These are phyloP conservation scores for Cercocebus atys DNA, from an alignment of 2,113 vertebrate genomes.

Conservation along the genomic window DNA sequence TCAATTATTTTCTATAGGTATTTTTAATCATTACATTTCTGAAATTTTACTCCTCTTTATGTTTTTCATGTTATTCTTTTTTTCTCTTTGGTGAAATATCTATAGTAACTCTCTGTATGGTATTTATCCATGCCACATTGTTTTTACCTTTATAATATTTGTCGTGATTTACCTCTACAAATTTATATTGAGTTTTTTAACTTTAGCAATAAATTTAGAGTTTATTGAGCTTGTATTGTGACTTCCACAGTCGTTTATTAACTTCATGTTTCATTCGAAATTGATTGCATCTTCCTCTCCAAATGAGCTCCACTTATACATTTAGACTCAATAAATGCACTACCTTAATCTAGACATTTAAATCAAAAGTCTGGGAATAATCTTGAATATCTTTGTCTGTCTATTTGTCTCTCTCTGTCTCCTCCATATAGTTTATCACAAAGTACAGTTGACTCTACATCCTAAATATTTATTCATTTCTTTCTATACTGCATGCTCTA, in stretches of 20 bases:
- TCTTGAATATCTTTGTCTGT: background rate
- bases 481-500: background rate
- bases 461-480: background rate
- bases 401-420: background rate
- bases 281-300: background rate
- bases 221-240: background rate
- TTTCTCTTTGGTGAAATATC: background rate
- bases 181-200: background rate
- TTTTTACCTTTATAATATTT: background rate
- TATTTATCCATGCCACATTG: background rate
- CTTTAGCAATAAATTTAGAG: background rate
- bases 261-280: background rate
- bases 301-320: background rate
- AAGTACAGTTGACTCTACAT: background rate
- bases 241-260: background rate
- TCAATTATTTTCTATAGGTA: background rate
- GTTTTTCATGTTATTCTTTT: background rate
- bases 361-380: background rate
- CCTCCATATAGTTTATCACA: background rate
- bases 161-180: constrained; percentile 1
- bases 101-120: background rate
- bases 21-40: background rate
- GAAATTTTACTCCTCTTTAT: background rate
- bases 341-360: background rate
- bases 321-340: background rate